Evolutionary conservation across 2,113 vertebrate species (phyloP), one percentile per base, ranked within the genome.

Genomic region (Aviceda subcristata): DNA sequence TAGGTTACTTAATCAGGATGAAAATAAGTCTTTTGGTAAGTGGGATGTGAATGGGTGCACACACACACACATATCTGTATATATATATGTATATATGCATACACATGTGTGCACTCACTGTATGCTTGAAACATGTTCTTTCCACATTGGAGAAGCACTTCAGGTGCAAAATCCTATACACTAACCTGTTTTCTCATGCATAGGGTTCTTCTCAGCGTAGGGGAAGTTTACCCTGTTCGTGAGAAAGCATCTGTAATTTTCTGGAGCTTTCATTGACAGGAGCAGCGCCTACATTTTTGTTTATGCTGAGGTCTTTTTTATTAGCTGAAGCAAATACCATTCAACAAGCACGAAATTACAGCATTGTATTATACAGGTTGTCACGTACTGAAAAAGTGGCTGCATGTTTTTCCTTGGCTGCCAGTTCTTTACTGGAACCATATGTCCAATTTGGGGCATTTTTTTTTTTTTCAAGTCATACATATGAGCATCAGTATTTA

Each of bases 71-170:
- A 13, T 3, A 11, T 5, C 1, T 63, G 2, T 62, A 1, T 72
- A 15, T 72, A 15, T 34, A 2, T 46, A 15, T 60, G 2, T 60
- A 18, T 34, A 13, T 20, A 32, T 43, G 18, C 38, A 20, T 46
- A 39, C n/a, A 19, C 6, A 15, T 0, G 1, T 27, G 23, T 78
- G 15, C 8, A 17, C 38, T 60, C 1, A 1, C 16, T 48, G 23
- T 78, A 4, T 60, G 5, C n/a, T 67, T 77, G 43, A 86, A 94
- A 50, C 16, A 17, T 24, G 13, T 55, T 87, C 29, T 55, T 85
- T 73, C 43, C 50, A 55, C 21, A 7, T 4, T 69, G 32, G 51
- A 82, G 34, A 73, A 93, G 21, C 48, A 36, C 24, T 68, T 81
- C 26, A 13, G 18, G 50, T 90, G 36, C n/a, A 53, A 63, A 88